Percentiles rank a stretch among this genome's conserved stretches.
Evolutionary conservation across 2,113 vertebrate species (phyloP).

Genomic region (Vulpes vulpes): DNA sequence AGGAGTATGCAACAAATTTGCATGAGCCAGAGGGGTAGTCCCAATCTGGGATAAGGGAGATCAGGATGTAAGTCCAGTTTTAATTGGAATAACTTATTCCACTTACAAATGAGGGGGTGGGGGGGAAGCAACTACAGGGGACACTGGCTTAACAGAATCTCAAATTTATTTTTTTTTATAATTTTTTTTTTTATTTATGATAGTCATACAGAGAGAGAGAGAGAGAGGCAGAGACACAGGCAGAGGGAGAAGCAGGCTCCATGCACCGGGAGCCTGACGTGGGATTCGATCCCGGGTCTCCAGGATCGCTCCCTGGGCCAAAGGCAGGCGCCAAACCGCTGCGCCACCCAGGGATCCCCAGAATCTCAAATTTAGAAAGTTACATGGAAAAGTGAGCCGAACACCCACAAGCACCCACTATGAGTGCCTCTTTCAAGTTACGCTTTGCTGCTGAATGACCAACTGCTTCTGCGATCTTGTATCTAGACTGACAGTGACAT

Average conservation of each 20-base stretch:
- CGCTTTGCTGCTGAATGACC: accelerated
- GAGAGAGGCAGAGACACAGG: no score
- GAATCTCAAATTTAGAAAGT: background rate
- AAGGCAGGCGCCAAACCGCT: no score
- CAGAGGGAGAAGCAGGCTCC: no score
- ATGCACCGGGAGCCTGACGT: no score
- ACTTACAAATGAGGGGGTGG: no score
- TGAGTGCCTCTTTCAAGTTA: accelerated
- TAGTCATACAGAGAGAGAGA: no score
- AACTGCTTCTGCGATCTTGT: background rate
- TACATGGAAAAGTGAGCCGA: background rate
- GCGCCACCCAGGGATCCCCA: no score
- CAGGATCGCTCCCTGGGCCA: no score
- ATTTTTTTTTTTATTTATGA: no score
- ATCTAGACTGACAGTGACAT: background rate
- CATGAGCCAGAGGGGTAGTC: accelerated
- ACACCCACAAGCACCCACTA: background rate
- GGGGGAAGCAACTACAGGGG: accelerated
- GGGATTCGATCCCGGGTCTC: no score
- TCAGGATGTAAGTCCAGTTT: background rate
- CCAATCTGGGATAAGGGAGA: background rate
- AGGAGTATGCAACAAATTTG: accelerated
- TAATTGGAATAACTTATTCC: accelerated
- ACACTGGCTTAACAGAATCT: background rate
- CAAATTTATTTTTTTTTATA: no score